Conservation (phyloP, 2,888 invertebrate genomes). For the Lapara coniferarum region DNA sequence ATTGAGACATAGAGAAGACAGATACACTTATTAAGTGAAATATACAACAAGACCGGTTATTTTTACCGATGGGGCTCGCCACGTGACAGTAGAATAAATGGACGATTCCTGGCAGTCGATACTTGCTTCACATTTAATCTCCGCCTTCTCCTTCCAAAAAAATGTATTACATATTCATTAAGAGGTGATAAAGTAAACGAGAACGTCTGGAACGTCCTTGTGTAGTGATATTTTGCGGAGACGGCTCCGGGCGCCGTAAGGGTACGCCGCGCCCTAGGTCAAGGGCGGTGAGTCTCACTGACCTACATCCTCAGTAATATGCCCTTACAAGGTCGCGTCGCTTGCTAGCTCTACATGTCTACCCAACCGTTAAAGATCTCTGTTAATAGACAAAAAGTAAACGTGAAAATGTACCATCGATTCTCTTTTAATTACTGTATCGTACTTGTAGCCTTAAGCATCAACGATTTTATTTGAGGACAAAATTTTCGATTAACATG, state of each 20-base stretch:
- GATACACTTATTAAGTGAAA: too few relatives aligned
- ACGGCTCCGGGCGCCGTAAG: constrained; percentile 57
- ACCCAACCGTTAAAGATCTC: constrained; percentile 45
- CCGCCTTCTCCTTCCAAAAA: neutral
- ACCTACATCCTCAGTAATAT: constrained; percentile 73
- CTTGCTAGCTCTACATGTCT: constrained; percentile 51
- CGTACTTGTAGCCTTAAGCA: neutral
- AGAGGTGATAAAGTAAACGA: constrained; percentile 23
- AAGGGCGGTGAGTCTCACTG: constrained; percentile 72
- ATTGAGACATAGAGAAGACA: too few relatives aligned
- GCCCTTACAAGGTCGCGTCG: constrained; percentile 62
- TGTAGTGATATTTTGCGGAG: constrained; percentile 58
- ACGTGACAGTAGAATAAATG: too few relatives aligned
- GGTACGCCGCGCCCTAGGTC: constrained; percentile 71
- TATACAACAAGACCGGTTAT: too few relatives aligned
- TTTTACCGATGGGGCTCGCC: too few relatives aligned
- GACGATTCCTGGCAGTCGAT: neutral
- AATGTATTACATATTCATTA: neutral
- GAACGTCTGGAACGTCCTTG: constrained; percentile 53
- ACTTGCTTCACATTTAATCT: neutral
- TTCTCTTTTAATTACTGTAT: neutral
- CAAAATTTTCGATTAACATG: neutral
- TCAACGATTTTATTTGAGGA: neutral
- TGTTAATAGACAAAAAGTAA: constrained; percentile 35
- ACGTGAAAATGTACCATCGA: neutral